A percentile compares a stretch with the other conserved stretches of the same genome.
Evolutionary conservation across 2,113 vertebrate species (phyloP).

Genomic region (Oreotrochilus melanogaster): DNA sequence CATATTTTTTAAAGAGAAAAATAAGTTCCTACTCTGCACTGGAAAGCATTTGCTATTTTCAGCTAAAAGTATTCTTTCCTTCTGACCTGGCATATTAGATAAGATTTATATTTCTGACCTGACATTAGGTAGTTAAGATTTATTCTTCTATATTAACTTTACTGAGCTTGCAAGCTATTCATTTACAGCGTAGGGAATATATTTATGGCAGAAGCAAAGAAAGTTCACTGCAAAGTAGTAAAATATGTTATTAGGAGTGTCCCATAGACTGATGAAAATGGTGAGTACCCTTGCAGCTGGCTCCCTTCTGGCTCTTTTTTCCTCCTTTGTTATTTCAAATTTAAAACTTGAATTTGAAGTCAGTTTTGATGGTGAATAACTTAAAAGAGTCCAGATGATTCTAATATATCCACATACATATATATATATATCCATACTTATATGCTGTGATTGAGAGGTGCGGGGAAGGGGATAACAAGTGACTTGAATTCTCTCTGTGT

Average conservation of each 20-base stretch:
- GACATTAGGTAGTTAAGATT: constrained; percentile 73
- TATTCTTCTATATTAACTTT: constrained; percentile 68
- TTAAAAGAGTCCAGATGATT: constrained; percentile 62
- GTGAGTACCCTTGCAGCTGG: constrained; percentile 62
- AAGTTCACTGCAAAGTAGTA: constrained; percentile 60
- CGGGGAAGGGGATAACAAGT: constrained; percentile 52
- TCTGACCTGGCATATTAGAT: constrained; percentile 60
- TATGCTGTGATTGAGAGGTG: constrained; percentile 35
- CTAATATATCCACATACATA: background rate
- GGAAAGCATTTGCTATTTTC: constrained; percentile 73
- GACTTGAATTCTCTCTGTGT: constrained; percentile 15
- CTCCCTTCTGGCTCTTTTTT: constrained; percentile 49
- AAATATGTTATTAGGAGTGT: constrained; percentile 66
- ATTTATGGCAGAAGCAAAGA: constrained; percentile 70
- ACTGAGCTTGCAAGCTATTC: constrained; percentile 62
- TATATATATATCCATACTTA: background rate
- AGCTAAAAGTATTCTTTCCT: constrained; percentile 68
- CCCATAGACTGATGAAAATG: constrained; percentile 43
- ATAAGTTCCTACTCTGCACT: constrained; percentile 51
- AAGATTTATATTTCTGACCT: constrained; percentile 76
- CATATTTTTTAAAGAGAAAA: constrained; percentile 54
- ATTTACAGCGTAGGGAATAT: constrained; percentile 57
- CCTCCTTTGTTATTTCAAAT: constrained; percentile 68
- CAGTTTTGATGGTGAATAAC: constrained; percentile 14
- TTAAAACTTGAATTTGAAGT: constrained; percentile 58